A percentile compares a stretch with the other conserved stretches of the same genome.
These are phyloP conservation scores for Phorcus lineatus DNA, from an alignment of 2,888 invertebrate species.

Conservation along the genomic window DNA sequence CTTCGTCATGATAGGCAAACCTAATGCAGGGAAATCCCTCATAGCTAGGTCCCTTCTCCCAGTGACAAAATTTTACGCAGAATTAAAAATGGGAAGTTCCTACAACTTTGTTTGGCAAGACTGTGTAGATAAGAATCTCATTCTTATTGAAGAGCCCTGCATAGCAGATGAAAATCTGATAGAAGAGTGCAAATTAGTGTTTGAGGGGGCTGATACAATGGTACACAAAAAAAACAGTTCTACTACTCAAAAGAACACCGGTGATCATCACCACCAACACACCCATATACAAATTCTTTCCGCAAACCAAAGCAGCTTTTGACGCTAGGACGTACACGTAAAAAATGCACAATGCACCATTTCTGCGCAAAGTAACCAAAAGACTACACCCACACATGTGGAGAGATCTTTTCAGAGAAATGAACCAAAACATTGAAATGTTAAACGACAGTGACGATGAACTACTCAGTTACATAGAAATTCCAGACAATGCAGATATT, in stretches of 20 bases:
- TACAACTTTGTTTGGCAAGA: neutral
- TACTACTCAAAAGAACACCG: neutral
- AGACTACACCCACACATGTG: neutral
- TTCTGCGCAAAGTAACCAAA: neutral
- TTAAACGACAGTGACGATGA: neutral
- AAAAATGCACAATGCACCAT: neutral
- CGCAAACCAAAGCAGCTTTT: neutral
- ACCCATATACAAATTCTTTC: neutral
- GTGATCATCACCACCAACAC: neutral
- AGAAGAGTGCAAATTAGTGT: neutral
- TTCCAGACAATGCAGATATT: neutral
- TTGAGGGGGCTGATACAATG: neutral
- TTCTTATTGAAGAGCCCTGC: neutral
- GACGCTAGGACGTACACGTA: neutral
- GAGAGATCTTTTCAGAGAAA: neutral
- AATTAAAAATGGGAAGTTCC: neutral
- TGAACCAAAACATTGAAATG: neutral
- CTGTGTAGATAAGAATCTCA: neutral
- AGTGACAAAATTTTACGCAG: neutral
- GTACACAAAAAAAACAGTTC: neutral
- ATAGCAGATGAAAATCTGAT: neutral
- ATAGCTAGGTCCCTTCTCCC: neutral
- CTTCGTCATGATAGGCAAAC: neutral
- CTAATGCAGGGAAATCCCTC: neutral
- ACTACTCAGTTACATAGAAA: neutral